Base-by-base conservation (phyloP, 2,113 vertebrate genomes). In the Echinops telfairi region DNA sequence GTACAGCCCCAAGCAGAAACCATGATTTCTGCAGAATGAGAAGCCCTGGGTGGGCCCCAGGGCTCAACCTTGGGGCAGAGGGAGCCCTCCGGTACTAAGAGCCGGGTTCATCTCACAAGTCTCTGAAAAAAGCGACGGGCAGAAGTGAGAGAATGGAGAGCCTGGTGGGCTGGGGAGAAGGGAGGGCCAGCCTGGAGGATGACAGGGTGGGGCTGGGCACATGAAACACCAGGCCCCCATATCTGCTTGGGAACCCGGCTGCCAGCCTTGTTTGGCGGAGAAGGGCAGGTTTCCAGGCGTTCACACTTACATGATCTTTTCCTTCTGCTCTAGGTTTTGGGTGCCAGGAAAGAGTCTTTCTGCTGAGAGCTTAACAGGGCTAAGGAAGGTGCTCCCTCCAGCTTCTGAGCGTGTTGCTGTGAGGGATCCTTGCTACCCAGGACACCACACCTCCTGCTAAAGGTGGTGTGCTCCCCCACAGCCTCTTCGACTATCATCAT, bases 381-480 rank as follows among this genome's bases (percentile, higher is more conserved):
- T 1, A 8, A 70, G 43, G 6, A 85, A 75, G 64, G 0, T 38
- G 47, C 68, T 90, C 19, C 47, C 47, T 53, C 47, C 47, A 53
- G 47, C 47, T 53, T 53, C 47, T 53, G 47, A 53, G 12, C 47
- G 5, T 53, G 47, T 53, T 53, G 47, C 47, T 53, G 47, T 71
- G n/a, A 25, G 70, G 31, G 47, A 12, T 53, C 12, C 47, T 14
- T 53, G 47, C 47, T 9, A 53, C 47, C 47, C 47, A 53, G 47
- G 73, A 25, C 27, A 17, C 12, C 40, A n/a, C 0, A 7, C 11
- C 27, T 62, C 73, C 4, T 2, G 15, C 12, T 1, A 0, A 0
- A 68, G 36, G 68, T 23, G 76, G 27, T 58, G 19, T 73, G 20
- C 36, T 76, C 15, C 12, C 40, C 23, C 83, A 33, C 6, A 20